These are phyloP conservation scores for Thera britannica DNA, from an alignment of 2,888 invertebrate species.

Conservation along the genomic window DNA sequence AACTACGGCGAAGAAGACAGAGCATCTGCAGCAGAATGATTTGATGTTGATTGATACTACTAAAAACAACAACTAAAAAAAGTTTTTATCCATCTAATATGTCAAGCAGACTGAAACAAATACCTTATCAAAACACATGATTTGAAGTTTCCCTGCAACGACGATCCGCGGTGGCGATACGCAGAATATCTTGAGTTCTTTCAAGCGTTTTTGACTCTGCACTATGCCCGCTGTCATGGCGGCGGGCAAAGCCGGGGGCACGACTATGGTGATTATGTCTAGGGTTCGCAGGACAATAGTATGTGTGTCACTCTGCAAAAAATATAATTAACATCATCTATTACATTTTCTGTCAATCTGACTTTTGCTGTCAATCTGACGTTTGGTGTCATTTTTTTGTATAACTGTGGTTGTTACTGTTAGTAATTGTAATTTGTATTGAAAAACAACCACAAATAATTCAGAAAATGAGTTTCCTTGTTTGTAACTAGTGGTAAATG, in stretches of 20 bases:
- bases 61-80: too few species aligned
- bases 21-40: too few species aligned
- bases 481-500: too few species aligned
- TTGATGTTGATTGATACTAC: too few species aligned
- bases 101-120: conserved; percentile 30
- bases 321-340: background rate
- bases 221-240: conserved; percentile 93
- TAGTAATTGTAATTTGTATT: too few species aligned
- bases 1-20: too few species aligned
- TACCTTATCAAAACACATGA: conserved; percentile 96
- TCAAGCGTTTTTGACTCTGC: conserved; percentile 89
- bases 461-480: too few species aligned
- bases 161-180: conserved; percentile 92
- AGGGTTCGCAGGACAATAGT: conserved; percentile 91
- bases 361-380: too few species aligned
- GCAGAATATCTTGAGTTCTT: conserved; percentile 89
- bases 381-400: too few species aligned
- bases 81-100: background rate
- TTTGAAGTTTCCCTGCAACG: conserved; percentile 91
- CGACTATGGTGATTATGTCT: conserved; percentile 96
- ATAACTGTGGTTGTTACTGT: too few species aligned
- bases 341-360: too few species aligned
- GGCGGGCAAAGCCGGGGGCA: conserved; percentile 96
- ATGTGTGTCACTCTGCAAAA: conserved; percentile 76
- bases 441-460: too few species aligned